Evolutionary conservation across 1,140 invertebrate genomes (phyloP).

Genomic region (Lamellibrachia luymesi): DNA sequence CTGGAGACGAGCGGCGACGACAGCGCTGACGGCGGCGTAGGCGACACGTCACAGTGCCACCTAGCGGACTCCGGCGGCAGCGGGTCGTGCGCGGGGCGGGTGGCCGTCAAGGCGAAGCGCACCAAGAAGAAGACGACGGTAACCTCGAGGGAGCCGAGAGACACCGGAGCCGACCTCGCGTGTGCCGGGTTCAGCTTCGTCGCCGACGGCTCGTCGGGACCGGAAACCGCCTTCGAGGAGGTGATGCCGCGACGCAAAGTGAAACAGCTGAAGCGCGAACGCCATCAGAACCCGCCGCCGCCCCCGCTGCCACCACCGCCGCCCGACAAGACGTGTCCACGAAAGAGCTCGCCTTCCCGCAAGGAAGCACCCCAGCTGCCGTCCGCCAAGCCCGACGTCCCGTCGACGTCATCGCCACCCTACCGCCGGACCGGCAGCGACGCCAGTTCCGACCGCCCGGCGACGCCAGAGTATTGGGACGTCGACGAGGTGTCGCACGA

Average conservation of each 20-base stretch:
- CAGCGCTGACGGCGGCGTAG: background rate
- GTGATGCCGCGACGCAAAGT: conserved; percentile 3
- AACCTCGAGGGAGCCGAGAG: background rate
- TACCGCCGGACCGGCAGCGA: background rate
- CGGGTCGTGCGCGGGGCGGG: background rate
- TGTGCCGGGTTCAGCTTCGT: background rate
- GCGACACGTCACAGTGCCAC: conserved; percentile 13
- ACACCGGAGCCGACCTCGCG: background rate
- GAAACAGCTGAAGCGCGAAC: background rate
- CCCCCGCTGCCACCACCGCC: background rate
- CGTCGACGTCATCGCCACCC: background rate
- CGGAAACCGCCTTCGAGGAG: background rate
- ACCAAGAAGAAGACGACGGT: background rate
- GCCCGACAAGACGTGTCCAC: background rate
- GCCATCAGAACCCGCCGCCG: conserved; percentile 5
- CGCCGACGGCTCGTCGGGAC: background rate
- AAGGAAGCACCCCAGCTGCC: background rate
- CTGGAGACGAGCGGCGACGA: background rate
- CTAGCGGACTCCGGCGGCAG: background rate
- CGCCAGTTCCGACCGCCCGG: background rate
- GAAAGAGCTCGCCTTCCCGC: conserved; percentile 1
- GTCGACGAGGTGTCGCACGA: background rate
- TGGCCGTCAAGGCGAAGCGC: background rate
- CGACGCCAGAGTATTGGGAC: background rate
- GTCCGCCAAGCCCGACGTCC: background rate